Evolutionary conservation across 2,113 vertebrate species (phyloP).

Genomic region (Cheilinus undulatus): DNA sequence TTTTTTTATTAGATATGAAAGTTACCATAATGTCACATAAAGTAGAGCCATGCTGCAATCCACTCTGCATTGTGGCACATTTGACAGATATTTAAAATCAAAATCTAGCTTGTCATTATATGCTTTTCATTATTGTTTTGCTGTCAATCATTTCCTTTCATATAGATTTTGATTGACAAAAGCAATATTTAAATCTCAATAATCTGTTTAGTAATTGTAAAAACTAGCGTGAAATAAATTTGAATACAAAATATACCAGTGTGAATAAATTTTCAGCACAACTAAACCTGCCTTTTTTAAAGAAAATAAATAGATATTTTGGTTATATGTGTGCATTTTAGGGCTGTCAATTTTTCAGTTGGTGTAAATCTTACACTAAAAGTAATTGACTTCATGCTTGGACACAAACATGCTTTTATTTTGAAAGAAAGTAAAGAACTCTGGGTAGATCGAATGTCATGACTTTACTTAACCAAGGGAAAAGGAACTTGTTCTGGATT

Average conservation of each 20-base stretch:
- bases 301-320: too few species aligned
- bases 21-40: neutral
- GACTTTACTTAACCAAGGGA: too few species aligned
- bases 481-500: too few species aligned
- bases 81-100: neutral
- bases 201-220: neutral
- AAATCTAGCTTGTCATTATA: neutral
- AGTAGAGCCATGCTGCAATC: too few species aligned
- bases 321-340: too few species aligned
- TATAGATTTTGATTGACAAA: slow-evolving; percentile 8
- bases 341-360: too few species aligned
- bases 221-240: neutral
- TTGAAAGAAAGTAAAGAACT: too few species aligned
- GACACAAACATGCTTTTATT: too few species aligned
- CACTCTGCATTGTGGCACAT: neutral
- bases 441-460: too few species aligned
- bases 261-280: neutral
- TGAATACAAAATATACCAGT: neutral
- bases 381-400: too few species aligned
- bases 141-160: slow-evolving; percentile 15
- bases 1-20: neutral
- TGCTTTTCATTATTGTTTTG: slow-evolving; percentile 3
- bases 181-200: slow-evolving; percentile 4
- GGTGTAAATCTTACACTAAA: too few species aligned
- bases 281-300: neutral